These are phyloP conservation scores for Lerema accius DNA, from an alignment of 1,140 invertebrate species.

Conservation along the genomic window DNA sequence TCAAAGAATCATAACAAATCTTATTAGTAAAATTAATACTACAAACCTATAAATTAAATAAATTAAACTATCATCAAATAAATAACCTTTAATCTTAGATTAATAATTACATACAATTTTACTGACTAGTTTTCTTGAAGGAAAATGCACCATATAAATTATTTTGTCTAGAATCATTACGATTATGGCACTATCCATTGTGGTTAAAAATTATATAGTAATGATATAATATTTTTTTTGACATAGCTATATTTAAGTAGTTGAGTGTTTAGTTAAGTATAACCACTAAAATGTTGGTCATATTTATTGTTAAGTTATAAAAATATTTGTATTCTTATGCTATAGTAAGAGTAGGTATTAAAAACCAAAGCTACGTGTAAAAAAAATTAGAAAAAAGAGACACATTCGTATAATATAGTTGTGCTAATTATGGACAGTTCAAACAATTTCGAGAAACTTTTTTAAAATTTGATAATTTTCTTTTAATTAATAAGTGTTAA, in stretches of 20 bases:
- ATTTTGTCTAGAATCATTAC: conserved; percentile 36
- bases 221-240: too few relatives aligned
- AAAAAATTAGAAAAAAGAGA: conserved; percentile 51
- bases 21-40: background rate
- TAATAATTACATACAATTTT: conserved; percentile 56
- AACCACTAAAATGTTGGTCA: conserved; percentile 64
- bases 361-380: conserved; percentile 47
- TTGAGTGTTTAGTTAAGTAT: conserved; percentile 33
- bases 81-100: conserved; percentile 42
- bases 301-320: conserved; percentile 54
- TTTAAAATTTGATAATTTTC: too few relatives aligned
- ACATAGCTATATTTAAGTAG: conserved; percentile 12
- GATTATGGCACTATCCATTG: conserved; percentile 56
- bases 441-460: too few relatives aligned
- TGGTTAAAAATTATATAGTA: conserved; percentile 33
- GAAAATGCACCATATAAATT: conserved; percentile 49
- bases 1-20: background rate
- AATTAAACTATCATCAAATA: conserved; percentile 27
- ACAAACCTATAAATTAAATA: conserved; percentile 33
- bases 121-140: conserved; percentile 67
- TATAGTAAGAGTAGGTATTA: conserved; percentile 43
- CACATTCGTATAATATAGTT: too few relatives aligned
- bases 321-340: conserved; percentile 69
- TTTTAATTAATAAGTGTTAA: too few relatives aligned
- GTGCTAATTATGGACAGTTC: too few relatives aligned